phyloP scores from a whole-genome alignment of 35 echinoderm and acorn worm species.

The Apostichopus japonicus region DNA sequence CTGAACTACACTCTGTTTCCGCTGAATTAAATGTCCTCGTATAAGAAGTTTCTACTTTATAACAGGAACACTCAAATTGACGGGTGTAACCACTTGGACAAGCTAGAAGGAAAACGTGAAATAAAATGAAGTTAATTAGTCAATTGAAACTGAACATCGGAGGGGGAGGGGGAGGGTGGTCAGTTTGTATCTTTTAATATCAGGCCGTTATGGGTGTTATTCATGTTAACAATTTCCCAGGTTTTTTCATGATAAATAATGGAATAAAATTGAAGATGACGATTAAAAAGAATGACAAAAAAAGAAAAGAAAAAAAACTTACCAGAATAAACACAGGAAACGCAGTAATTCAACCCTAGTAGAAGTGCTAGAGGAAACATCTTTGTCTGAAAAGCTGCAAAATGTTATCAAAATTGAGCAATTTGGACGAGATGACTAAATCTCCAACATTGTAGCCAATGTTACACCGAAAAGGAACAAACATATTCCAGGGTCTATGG shows the following conservation, averaged over 20 bases:
- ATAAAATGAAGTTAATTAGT: neutral
- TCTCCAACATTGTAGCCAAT: too few relatives aligned
- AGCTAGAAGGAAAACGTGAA: neutral
- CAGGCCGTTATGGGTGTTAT: neutral
- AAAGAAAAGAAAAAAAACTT: neutral
- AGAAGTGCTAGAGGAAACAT: neutral
- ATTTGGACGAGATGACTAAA: too few relatives aligned
- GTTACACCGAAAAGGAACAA: too few relatives aligned
- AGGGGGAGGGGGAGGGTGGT: neutral
- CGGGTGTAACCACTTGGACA: neutral
- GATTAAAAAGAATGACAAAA: too few relatives aligned
- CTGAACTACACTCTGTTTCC: neutral
- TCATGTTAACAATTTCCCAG: too few relatives aligned
- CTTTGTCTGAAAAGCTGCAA: neutral
- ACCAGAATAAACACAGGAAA: neutral
- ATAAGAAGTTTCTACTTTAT: neutral
- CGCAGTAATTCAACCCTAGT: neutral
- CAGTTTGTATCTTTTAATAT: neutral
- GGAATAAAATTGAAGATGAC: too few relatives aligned
- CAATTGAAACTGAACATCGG: neutral
- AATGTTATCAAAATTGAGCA: too few relatives aligned
- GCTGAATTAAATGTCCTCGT: neutral
- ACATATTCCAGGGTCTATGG: too few relatives aligned
- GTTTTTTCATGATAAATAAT: too few relatives aligned
- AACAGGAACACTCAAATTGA: slow-evolving; percentile 23